Evolutionary conservation across 2,113 vertebrate genomes (phyloP), one percentile per base, ranked within the genome.

Genomic region (rat (Rattus norvegicus)): DNA sequence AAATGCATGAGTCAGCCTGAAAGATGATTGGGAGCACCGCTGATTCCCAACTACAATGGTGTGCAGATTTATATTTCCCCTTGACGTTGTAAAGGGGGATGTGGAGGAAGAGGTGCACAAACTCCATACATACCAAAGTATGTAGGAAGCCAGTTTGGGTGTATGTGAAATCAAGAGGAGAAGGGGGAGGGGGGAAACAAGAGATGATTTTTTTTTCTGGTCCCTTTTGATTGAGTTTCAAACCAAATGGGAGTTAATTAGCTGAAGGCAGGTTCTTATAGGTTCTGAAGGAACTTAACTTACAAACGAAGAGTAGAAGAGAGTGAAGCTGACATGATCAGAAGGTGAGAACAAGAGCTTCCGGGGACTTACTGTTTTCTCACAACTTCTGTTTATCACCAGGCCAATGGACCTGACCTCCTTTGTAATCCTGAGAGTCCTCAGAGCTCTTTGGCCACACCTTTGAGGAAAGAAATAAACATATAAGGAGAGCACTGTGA

Each of bases 391-490:
- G 85, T 52, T 67, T 85, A 88, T 43, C 54, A 59, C 91, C 87
- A 91, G 36, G 70, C n/a, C 90, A 87, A 63, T 63, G 30, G 72
- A 87, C 43, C 89, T 88, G n/a, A 95, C 65, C 76, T 95, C 47
- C 63, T 81, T 95, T 92, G 88, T 92, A 88, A 97, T 77, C 85
- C 92, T 43, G 19, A 93, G 61, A 97, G 91, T 92, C 39, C 79
- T 72, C 2, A 11, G 11, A 61, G 33, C 16, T 93, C 92, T 70
- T 89, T 94, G 95, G 90, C 85, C 76, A 88, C 85, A 52, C 69
- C 90, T 93, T 94, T 43, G 88, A 95, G 85, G 56, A 61, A 93
- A 96, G 88, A 96, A 93, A 96, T 80, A 93, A 96, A 90, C 83
- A 65, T 69, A 93, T 22, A 65, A 88, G 76, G 88, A 87, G 65